Conservation (phyloP, 2,888 invertebrate species). For the Drosophila kanekoi region DNA sequence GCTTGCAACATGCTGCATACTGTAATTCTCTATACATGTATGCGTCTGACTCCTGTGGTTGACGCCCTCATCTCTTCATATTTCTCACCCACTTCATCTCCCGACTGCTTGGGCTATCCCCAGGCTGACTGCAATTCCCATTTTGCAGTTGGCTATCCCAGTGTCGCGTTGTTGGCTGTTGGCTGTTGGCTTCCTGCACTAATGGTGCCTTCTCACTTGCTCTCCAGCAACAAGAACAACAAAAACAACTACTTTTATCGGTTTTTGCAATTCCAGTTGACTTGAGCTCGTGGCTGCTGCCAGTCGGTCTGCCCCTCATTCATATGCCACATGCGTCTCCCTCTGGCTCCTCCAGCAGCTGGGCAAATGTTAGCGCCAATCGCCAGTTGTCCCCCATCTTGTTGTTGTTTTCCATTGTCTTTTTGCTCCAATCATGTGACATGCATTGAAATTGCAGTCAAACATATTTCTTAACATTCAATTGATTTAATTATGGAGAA, state of each 20-base stretch:
- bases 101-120: not conserved
- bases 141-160: conserved; percentile 41
- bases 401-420: not conserved
- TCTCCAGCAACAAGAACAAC: conserved; percentile 20
- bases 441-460: conserved; percentile 12
- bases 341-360: not conserved
- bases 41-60: conserved; percentile 2
- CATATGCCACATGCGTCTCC: conserved; percentile 36
- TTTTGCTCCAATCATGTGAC: conserved; percentile 7
- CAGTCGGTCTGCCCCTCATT: conserved; percentile 24
- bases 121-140: conserved; percentile 32
- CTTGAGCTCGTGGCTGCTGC: conserved; percentile 51
- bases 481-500: conserved; percentile 19
- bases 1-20: conserved; percentile 14
- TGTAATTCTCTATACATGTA: conserved; percentile 2
- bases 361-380: too few relatives aligned
- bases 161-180: conserved; percentile 28
- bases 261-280: conserved; percentile 56
- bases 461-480: not conserved
- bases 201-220: conserved; percentile 65
- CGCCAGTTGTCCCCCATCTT: too few relatives aligned
- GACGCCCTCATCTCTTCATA: not conserved
- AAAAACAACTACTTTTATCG: conserved; percentile 32
- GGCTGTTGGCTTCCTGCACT: conserved; percentile 50
- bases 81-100: too few relatives aligned